Evolutionary conservation across 2,797 vertebrate species (phyloP).

Genomic region (Poeciliopsis paucimaculata): DNA sequence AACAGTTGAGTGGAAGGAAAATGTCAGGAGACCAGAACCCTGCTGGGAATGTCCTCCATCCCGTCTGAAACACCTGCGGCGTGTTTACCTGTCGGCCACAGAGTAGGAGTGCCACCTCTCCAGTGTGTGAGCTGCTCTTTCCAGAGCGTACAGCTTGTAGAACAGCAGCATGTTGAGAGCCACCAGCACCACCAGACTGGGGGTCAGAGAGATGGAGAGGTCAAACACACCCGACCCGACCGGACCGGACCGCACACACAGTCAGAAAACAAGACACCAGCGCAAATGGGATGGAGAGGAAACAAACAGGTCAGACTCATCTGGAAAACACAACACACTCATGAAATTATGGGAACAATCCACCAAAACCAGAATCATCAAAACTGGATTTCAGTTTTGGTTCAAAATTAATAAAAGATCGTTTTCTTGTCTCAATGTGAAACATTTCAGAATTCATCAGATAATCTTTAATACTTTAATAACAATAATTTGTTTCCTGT

Average conservation of each 20-base stretch:
- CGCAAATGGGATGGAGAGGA: background rate
- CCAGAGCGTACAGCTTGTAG: conserved; percentile 91
- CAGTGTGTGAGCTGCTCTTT: conserved; percentile 88
- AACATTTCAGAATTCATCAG: background rate
- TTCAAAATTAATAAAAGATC: too few species aligned
- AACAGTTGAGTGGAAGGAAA: too few species aligned
- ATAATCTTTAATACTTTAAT: background rate
- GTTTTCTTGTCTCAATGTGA: background rate
- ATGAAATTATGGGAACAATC: background rate
- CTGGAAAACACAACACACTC: background rate
- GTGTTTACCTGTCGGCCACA: conserved; percentile 82
- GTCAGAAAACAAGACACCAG: background rate
- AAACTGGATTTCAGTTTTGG: too few species aligned
- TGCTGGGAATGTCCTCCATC: background rate
- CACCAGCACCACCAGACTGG: conserved; percentile 88
- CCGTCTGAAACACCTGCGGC: background rate
- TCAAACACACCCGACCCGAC: background rate
- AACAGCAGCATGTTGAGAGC: conserved; percentile 91
- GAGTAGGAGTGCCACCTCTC: conserved; percentile 92
- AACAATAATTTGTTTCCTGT: background rate
- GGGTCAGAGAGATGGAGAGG: conserved; percentile 17
- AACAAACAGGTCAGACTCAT: background rate
- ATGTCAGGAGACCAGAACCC: too few species aligned
- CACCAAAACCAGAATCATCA: background rate
- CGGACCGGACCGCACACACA: too few species aligned